phyloP scores from a whole-genome alignment of 2,888 invertebrate genomes.

The Zaprionus bogoriensis region DNA sequence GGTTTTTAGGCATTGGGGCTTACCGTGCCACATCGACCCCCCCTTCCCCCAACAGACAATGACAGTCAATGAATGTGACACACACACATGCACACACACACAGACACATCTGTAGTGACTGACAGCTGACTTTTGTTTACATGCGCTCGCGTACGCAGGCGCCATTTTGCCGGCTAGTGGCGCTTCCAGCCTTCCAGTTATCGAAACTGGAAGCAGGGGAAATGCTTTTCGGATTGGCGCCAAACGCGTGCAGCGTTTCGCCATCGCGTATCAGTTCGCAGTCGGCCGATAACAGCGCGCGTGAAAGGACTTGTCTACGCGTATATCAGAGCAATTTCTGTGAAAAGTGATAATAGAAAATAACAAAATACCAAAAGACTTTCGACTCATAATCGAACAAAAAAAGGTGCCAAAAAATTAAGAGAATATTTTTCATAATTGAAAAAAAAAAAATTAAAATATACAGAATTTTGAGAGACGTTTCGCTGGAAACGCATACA shows the following conservation, averaged over 20 bases:
- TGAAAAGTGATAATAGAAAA: background rate
- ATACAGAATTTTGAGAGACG: too few relatives aligned
- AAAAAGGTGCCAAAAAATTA: slow-evolving; percentile 3
- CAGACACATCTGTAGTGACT: background rate
- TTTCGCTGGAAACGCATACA: background rate
- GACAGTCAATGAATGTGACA: slow-evolving; percentile 22
- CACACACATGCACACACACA: background rate
- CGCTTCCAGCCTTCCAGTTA: slow-evolving; percentile 44
- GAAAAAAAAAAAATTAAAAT: too few relatives aligned
- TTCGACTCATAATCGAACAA: background rate
- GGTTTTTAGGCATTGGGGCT: background rate
- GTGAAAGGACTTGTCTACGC: slow-evolving; percentile 41
- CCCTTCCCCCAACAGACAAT: background rate
- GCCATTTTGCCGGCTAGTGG: slow-evolving; percentile 58
- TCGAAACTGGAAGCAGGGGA: slow-evolving; percentile 58
- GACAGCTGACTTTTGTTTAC: slow-evolving; percentile 67
- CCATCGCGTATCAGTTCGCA: slow-evolving; percentile 21
- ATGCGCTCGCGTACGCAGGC: slow-evolving; percentile 54
- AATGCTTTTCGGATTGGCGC: slow-evolving; percentile 58
- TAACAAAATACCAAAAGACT: background rate
- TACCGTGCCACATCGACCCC: too few relatives aligned
- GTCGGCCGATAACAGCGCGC: slow-evolving; percentile 53
- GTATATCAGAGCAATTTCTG: background rate
- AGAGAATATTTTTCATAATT: background rate
- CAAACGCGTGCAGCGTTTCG: slow-evolving; percentile 38